Percentiles rank a stretch among this genome's conserved stretches.
Evolutionary conservation across 2,797 vertebrate species (phyloP).

Genomic region (Poeciliopsis turneri): DNA sequence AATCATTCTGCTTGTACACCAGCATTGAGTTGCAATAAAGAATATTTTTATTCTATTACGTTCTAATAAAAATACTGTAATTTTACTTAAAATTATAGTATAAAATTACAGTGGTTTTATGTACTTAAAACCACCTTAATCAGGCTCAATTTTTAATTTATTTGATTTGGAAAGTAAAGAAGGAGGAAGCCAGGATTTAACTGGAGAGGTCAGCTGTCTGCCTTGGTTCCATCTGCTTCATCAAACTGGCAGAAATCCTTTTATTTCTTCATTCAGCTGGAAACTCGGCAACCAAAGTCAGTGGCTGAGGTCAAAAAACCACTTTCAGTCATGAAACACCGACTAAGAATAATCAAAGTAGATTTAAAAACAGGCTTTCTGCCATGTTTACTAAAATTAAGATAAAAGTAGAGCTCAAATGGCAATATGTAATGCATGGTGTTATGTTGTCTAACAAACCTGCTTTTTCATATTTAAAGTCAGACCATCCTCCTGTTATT

Average conservation of each 20-base stretch:
- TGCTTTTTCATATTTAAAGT: constrained; percentile 1
- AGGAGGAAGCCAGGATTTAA: constrained; percentile 22
- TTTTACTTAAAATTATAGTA: not conserved
- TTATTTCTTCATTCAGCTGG: constrained; percentile 37
- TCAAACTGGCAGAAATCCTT: constrained; percentile 29
- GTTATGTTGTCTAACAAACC: constrained; percentile 9
- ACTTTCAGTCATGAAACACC: not conserved
- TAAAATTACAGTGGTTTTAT: no score
- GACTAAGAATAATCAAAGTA: not conserved
- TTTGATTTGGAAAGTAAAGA: constrained; percentile 14
- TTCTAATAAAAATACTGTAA: not conserved
- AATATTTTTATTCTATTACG: not conserved
- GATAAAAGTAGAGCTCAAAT: not conserved
- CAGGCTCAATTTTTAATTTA: constrained; percentile 7
- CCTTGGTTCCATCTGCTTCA: constrained; percentile 37
- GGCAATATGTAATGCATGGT: not conserved
- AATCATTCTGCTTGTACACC: not conserved
- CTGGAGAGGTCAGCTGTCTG: constrained; percentile 53
- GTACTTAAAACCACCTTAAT: not conserved
- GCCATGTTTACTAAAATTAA: not conserved
- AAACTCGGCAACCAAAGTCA: constrained; percentile 5
- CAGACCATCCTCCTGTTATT: not conserved
- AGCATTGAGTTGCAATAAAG: not conserved
- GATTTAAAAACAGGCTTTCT: not conserved
- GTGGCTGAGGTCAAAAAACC: not conserved